These are phyloP conservation scores for Drosophila neotestacea DNA, from an alignment of 2,888 invertebrate species.

Conservation along the genomic window DNA sequence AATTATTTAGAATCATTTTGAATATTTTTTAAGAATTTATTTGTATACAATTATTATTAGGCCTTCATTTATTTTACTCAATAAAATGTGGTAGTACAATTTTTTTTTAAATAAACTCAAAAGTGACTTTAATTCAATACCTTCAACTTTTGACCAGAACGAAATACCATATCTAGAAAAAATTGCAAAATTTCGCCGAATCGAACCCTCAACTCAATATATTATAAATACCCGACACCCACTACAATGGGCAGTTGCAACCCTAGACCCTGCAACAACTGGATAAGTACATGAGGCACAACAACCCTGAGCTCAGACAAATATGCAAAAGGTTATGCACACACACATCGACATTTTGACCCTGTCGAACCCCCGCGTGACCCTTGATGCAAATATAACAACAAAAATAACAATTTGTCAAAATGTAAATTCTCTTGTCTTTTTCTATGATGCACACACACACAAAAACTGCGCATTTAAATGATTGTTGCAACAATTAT, in stretches of 20 bases:
- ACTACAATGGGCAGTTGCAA: constrained; percentile 46
- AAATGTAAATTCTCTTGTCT: constrained; percentile 71
- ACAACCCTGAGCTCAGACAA: constrained; percentile 38
- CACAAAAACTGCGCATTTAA: constrained; percentile 65
- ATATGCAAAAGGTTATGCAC: constrained; percentile 59
- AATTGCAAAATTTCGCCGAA: constrained; percentile 2
- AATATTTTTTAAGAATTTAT: neutral
- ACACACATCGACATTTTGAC: constrained; percentile 46
- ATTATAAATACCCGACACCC: constrained; percentile 44
- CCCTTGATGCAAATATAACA: constrained; percentile 47
- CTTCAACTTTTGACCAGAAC: neutral
- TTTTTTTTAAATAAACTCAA: neutral
- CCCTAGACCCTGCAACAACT: constrained; percentile 50
- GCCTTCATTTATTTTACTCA: neutral
- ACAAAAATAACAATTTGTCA: constrained; percentile 72
- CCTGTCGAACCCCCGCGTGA: constrained; percentile 45
- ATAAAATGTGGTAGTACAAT: no score
- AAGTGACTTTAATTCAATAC: neutral
- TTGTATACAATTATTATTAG: no score
- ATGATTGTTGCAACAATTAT: constrained; percentile 72
- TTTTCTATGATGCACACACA: constrained; percentile 24
- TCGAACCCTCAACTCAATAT: constrained; percentile 1
- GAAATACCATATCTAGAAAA: neutral
- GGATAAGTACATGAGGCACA: constrained; percentile 23
- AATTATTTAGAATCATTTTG: neutral